A percentile compares a stretch with the other conserved stretches of the same genome.
These are phyloP conservation scores for Euproctis similis DNA, from an alignment of 2,888 invertebrate genomes.

Conservation along the genomic window DNA sequence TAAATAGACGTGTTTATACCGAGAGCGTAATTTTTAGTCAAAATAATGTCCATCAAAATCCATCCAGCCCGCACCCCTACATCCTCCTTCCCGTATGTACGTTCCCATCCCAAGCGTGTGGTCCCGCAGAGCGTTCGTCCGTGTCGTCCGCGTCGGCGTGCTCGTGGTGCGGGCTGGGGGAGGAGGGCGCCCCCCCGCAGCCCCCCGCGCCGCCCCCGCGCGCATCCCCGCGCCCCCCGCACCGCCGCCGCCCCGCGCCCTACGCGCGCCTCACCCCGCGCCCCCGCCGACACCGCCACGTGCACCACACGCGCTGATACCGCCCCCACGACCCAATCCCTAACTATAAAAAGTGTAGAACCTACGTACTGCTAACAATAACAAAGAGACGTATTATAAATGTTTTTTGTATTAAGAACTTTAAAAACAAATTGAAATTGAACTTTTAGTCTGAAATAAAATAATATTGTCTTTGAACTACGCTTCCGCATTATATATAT, in stretches of 20 bases:
- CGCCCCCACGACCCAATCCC: slow-evolving; percentile 4
- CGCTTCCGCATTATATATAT: too few relatives aligned
- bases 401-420: too few relatives aligned
- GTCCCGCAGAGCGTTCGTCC: slow-evolving; percentile 50
- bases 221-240: slow-evolving; percentile 16
- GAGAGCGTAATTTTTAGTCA: too few relatives aligned
- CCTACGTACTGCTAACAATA: too few relatives aligned
- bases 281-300: slow-evolving; percentile 12
- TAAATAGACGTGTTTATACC: too few relatives aligned
- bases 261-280: slow-evolving; percentile 13
- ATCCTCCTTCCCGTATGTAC: slow-evolving; percentile 2
- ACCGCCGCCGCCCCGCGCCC: slow-evolving; percentile 10
- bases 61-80: neutral
- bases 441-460: too few relatives aligned
- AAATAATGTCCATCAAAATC: slow-evolving; percentile 3
- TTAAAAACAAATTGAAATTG: too few relatives aligned
- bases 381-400: too few relatives aligned
- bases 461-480: too few relatives aligned
- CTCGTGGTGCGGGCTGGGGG: slow-evolving; percentile 45
- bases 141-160: slow-evolving; percentile 52
- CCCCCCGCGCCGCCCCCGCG: slow-evolving; percentile 18
- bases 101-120: slow-evolving; percentile 15
- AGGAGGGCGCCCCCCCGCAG: slow-evolving; percentile 19
- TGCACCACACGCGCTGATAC: neutral
- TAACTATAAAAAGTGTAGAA: too few relatives aligned